Conservation (phyloP, 2,888 invertebrate species). For the Gisinianus flammeolus region DNA sequence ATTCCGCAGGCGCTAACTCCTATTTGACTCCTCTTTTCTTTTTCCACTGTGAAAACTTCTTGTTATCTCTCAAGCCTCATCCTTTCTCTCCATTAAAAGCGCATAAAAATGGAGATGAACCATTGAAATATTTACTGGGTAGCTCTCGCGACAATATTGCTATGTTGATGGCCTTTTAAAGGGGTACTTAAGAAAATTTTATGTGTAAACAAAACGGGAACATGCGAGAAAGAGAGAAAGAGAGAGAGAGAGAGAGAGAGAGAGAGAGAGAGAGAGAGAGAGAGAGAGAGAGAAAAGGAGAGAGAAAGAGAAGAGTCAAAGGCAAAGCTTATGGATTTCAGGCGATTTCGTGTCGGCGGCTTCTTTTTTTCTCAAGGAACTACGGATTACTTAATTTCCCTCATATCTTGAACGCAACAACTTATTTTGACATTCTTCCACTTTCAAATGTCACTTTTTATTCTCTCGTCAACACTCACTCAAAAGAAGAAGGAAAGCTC, state of each 20-base stretch:
- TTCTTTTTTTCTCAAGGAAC: conserved; percentile 12
- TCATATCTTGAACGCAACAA: conserved; percentile 25
- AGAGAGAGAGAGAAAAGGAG: too few relatives aligned
- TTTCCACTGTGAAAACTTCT: conserved; percentile 3
- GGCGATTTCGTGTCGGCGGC: conserved; percentile 14
- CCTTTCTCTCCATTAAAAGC: conserved; percentile 42
- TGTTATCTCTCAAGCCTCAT: conserved; percentile 15
- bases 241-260: background rate
- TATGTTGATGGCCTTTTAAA: conserved; percentile 41
- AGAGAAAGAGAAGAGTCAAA: background rate
- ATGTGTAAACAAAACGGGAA: conserved; percentile 40
- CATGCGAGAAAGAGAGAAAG: conserved; percentile 1
- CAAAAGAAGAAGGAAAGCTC: background rate
- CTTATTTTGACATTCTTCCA: conserved; percentile 33
- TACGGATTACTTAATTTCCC: conserved; percentile 34
- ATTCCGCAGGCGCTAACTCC: background rate
- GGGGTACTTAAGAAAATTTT: conserved; percentile 39
- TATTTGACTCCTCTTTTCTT: background rate
- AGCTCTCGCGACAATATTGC: conserved; percentile 42
- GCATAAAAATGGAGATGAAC: conserved; percentile 43
- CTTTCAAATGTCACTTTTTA: conserved; percentile 30
- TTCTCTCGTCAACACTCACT: conserved; percentile 17
- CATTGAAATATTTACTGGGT: conserved; percentile 42
- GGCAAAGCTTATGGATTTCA: background rate
- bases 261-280: too few relatives aligned